Conservation (phyloP, 1,140 invertebrate species). For the Drosophila rhopaloa region DNA sequence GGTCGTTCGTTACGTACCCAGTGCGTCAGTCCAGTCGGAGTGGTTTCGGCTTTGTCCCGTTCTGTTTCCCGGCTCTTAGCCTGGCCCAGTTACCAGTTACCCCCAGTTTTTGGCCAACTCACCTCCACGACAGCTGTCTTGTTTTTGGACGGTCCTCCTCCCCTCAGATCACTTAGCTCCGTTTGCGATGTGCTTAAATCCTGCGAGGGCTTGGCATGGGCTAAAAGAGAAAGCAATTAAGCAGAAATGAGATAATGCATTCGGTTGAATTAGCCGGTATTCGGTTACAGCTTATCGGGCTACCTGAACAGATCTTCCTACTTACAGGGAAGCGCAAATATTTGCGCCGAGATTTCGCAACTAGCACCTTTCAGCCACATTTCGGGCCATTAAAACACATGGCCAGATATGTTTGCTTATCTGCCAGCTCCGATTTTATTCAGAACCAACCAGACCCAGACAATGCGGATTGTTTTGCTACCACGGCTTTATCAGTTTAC, state of each 20-base stretch:
- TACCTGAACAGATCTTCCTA: constrained; percentile 24
- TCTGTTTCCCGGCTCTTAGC: neutral
- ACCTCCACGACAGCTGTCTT: constrained; percentile 74
- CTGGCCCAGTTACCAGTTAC: constrained; percentile 34
- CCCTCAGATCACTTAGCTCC: constrained; percentile 53
- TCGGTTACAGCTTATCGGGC: constrained; percentile 50
- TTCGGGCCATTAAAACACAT: constrained; percentile 14
- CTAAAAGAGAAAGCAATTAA: constrained; percentile 66
- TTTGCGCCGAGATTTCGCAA: constrained; percentile 32
- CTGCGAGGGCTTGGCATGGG: constrained; percentile 62
- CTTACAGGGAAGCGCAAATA: constrained; percentile 38
- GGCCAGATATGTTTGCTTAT: constrained; percentile 41
- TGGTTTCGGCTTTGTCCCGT: constrained; percentile 38
- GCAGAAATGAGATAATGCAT: constrained; percentile 46
- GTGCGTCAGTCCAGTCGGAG: constrained; percentile 50
- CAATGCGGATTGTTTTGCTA: constrained; percentile 19
- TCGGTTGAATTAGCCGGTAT: constrained; percentile 42
- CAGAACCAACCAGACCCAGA: constrained; percentile 41
- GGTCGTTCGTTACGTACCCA: constrained; percentile 12
- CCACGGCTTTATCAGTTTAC: constrained; percentile 39
- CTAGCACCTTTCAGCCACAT: constrained; percentile 34
- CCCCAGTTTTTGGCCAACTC: constrained; percentile 35
- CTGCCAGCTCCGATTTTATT: constrained; percentile 32
- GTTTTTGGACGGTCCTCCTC: constrained; percentile 43
- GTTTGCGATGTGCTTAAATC: constrained; percentile 28